Base-by-base conservation (phyloP, 2,797 vertebrate species). In the Staurois parvus region DNA sequence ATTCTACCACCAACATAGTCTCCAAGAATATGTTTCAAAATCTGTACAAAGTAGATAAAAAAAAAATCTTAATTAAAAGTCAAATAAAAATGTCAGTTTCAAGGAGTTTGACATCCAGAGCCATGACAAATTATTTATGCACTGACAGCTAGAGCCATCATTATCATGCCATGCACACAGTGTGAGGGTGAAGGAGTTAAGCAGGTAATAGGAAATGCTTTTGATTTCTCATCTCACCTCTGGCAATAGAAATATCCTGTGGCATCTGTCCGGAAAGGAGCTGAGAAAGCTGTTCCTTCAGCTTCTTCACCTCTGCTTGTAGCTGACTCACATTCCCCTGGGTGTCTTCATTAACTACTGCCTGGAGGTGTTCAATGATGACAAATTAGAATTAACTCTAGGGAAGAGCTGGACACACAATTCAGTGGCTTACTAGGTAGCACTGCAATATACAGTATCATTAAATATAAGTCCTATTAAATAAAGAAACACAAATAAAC, bases 331-430 rank as follows among this genome's bases (percentile, higher is more conserved):
- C 96, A 19, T 98, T 98, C 88, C 98, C 98, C 88, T 99, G 96
- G 1, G 96, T 98, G 90, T 99, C 97, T 92, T 99, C 98, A 79
- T 99, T 99, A 73, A 99, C 94, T 83, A 98, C 90, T 72, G 98
- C 98, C 98, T 99, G 88, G 52, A 72, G 80, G 76, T 79, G 76
- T 68, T 64, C 24, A 86, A 79, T 29, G 69, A 76, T 66, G 32
- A 29, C 15, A 68, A 67, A 79, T 62, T 75, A 48, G 40, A 75
- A 85, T 85, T 74, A 85, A 74, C 40, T 59, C 29, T 59, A 40
- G 24, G 68, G 17, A 34, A 64, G 37, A 59, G 52, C n/a, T 56
- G 40, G 77, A 68, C 69, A 80, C 37, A 73, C 40, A 48, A 66
- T 29, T 29, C 4, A 29, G 8, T 29, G 11, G 28, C 26, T 13